A percentile compares a stretch with the other conserved stretches of the same genome.
These are phyloP conservation scores for Hydrotaea diabolus DNA, from an alignment of 2,888 invertebrate genomes.

Conservation along the genomic window DNA sequence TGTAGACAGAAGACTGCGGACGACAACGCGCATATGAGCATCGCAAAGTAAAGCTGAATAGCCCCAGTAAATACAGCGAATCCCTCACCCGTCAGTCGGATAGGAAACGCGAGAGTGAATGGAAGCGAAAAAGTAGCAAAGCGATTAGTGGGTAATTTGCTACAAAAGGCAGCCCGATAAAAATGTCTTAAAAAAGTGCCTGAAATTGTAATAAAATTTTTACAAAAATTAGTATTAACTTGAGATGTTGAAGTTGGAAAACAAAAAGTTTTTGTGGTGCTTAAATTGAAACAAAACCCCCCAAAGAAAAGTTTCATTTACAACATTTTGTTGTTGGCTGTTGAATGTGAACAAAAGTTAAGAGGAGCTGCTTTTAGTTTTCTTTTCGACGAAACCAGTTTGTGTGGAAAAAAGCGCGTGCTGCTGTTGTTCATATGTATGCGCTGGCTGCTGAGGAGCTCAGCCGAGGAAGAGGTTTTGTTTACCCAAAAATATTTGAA, in stretches of 20 bases:
- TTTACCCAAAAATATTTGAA: slow-evolving; percentile 49
- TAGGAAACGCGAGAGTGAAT: slow-evolving; percentile 67
- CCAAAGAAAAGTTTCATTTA: slow-evolving; percentile 1
- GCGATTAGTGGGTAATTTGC: background rate
- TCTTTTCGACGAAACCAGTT: slow-evolving; percentile 55
- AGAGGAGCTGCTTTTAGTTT: slow-evolving; percentile 31
- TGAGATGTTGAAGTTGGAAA: background rate
- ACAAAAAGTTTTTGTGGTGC: background rate
- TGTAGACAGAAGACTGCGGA: slow-evolving; percentile 21
- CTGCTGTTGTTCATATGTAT: slow-evolving; percentile 29
- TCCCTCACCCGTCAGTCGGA: slow-evolving; percentile 56
- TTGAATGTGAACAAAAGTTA: background rate
- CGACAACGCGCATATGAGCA: slow-evolving; percentile 38
- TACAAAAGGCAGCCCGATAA: background rate
- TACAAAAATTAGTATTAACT: background rate
- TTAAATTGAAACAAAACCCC: background rate
- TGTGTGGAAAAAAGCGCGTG: slow-evolving; percentile 65
- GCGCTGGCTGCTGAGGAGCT: background rate
- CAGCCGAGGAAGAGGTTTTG: slow-evolving; percentile 44
- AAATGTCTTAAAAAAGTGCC: background rate
- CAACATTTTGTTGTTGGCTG: background rate
- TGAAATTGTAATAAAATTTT: background rate
- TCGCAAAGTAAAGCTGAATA: slow-evolving; percentile 45
- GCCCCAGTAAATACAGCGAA: slow-evolving; percentile 44
- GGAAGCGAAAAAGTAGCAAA: slow-evolving; percentile 53